Evolutionary conservation across 2,888 invertebrate species (phyloP), one percentile per base, ranked within the genome.

Genomic region (Crematogaster levior): DNA sequence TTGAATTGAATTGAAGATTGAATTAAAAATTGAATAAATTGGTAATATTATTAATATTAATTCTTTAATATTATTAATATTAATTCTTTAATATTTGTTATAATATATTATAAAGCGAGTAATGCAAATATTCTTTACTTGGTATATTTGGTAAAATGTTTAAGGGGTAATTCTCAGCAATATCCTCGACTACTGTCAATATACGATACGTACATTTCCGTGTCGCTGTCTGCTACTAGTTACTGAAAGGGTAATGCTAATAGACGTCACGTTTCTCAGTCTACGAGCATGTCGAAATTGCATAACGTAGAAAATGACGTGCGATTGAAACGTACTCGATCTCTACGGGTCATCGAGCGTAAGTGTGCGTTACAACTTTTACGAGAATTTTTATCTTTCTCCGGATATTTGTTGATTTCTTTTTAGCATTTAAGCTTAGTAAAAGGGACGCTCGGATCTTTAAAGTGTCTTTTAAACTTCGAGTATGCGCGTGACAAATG

Each of bases 291-390:
- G 37, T 63, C 63, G 40, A 58, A 85, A 85, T 75, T 74, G 63
- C 80, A 72, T 79, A 85, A 85, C 68, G 60, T 66, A 70, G 81
- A 48, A 84, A 84, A 73, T 79, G 65, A 85, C 84, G 34, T 48
- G 48, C 61, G 65, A 85, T 82, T 73, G 66, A 73, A 84, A 77
- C 77, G 40, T 61, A 40, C 12, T 18, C 66, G 61, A 77, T 73
- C 66, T 73, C 68, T 73, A 68, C 61, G 66, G 73, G 58, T 68
- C 84, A 73, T 56, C 21, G 27, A 53, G 18, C 53, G 18, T 34
- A 46, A 30, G 27, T 63, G 51, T n/a, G 60, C 60, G 34, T 34
- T 21, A 24, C 40, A 37, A 72, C 46, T 70, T 51, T 48, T 34
- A n/a, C 27, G 27, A 27, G n/a, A 21, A 34, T 48, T 51, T 61